Evolutionary conservation across 2,888 invertebrate species (phyloP).

Genomic region (Elysia crispata): DNA sequence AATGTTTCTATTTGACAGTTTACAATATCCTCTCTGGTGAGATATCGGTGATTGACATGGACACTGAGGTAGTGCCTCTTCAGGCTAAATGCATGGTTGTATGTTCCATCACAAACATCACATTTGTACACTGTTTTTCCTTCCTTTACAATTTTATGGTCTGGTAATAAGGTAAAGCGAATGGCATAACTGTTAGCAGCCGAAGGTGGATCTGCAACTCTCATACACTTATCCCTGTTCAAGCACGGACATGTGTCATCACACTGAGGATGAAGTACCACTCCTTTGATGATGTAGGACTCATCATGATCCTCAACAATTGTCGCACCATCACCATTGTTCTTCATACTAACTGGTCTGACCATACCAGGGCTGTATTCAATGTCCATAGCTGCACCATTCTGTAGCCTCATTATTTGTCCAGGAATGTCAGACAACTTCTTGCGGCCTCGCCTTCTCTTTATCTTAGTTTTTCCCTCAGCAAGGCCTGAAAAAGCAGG

Average conservation of each 20-base stretch:
- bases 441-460: background rate
- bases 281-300: slow-evolving; percentile 18
- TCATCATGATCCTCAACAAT: slow-evolving; percentile 47
- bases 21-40: slow-evolving; percentile 77
- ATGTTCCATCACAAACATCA: slow-evolving; percentile 79
- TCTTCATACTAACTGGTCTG: slow-evolving; percentile 34
- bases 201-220: no score
- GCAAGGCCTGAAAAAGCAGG: no score
- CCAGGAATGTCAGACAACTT: background rate
- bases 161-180: slow-evolving; percentile 41
- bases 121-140: slow-evolving; percentile 78
- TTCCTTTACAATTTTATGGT: slow-evolving; percentile 35
- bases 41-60: slow-evolving; percentile 79
- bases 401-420: no score
- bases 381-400: no score
- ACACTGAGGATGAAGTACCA: slow-evolving; percentile 28
- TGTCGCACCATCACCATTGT: slow-evolving; percentile 32
- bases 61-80: slow-evolving; percentile 79
- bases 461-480: background rate
- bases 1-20: slow-evolving; percentile 76
- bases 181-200: slow-evolving; percentile 24
- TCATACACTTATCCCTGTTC: background rate
- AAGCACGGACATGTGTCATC: slow-evolving; percentile 41
- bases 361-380: background rate
- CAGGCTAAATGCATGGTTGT: slow-evolving; percentile 79